Base-by-base conservation (phyloP, 2,888 invertebrate species). In the Eremobia ochroleuca region DNA sequence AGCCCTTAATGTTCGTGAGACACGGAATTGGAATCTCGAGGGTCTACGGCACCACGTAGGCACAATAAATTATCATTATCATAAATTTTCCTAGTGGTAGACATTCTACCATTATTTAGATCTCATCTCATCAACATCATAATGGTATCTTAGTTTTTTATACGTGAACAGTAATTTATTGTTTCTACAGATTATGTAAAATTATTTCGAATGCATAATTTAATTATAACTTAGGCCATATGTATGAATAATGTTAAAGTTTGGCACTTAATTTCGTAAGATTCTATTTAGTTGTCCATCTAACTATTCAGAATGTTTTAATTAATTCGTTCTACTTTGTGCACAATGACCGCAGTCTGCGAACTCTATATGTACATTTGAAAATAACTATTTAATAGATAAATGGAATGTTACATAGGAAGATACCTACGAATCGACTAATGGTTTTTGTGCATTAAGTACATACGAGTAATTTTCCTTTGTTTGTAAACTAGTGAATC, bases 1-100 rank as follows among this genome's bases (percentile, higher is more conserved):
- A 46, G 66, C 81, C 73, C 62, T 68, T 81, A 76, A 85, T 80
- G 74, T 77, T 73, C 73, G 85, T 87, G 81, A 87, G 62, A 81
- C 81, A 85, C 81, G 74, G 66, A 68, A 72, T 85, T 81, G 58
- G 85, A 85, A 85, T 85, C 85, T 85, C 85, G 40, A 78, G 70
- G 81, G 87, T 67, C 70, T 55, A 25, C 59, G 73, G 59, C 58
- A 40, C 59, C 73, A 69, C 65, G 81, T 79, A 78, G 79, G 61
- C 76, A 85, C 85, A 87, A 81, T 88, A 85, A 87, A 85, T 87
- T 76, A 87, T 76, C 73, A 84, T 62, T 66, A 67, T 73, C 64
- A 59, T 75, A 68, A 73, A 77, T 73, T 86, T 77, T 72, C 37
- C 31, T 74, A 75, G 72, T 70, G 77, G 81, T 87, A 68, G 69